Evolutionary conservation across 2,113 vertebrate species (phyloP).

Genomic region (Apteryx mantelli): DNA sequence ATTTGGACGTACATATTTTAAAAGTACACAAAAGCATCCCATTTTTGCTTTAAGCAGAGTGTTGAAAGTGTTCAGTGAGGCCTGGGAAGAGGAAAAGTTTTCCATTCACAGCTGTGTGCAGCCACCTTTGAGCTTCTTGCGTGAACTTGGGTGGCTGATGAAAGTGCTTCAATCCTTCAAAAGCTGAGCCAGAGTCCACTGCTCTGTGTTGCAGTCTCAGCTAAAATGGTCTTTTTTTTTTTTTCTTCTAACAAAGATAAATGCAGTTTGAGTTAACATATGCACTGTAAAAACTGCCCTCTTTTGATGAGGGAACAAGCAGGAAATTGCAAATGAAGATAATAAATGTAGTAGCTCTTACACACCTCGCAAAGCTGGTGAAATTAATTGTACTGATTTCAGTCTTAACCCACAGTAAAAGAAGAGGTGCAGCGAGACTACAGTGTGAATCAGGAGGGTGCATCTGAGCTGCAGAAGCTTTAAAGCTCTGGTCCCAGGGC

Average conservation of each 20-base stretch:
- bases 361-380: background rate
- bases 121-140: background rate
- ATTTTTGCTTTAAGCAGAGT: background rate
- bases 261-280: background rate
- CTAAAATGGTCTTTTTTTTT: background rate
- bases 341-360: background rate
- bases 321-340: background rate
- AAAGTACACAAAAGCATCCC: background rate
- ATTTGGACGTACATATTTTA: background rate
- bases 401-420: background rate
- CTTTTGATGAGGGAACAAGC: background rate
- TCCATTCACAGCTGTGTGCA: background rate
- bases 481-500: background rate
- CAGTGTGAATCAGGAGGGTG: rapidly evolving
- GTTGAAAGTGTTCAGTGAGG: background rate
- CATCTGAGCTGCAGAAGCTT: background rate
- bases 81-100: background rate
- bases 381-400: background rate
- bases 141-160: background rate
- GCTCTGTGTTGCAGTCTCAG: background rate
- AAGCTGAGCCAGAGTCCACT: background rate
- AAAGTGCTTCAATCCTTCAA: background rate
- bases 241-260: background rate
- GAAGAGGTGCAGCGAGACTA: background rate
- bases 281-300: background rate